Conservation (phyloP, 2,113 vertebrate genomes). For the Cyanoderma ruficeps region DNA sequence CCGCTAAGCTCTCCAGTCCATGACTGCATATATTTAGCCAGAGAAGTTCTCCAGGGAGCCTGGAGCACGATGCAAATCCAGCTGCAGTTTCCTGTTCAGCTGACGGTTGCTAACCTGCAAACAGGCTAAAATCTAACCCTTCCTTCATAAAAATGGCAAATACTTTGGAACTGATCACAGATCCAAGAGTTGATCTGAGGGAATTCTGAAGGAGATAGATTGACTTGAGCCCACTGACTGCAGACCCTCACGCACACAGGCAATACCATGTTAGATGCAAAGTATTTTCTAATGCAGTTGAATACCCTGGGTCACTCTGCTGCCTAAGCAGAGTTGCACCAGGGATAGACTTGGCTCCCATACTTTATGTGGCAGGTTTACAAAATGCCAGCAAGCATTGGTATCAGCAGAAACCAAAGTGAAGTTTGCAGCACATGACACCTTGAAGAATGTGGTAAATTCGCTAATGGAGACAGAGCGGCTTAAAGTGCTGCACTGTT, state of each 20-base stretch:
- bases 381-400: neutral
- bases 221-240: neutral
- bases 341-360: neutral
- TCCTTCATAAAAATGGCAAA: neutral
- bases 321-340: neutral
- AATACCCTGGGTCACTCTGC: neutral
- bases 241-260: neutral
- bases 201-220: neutral
- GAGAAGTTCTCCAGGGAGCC: neutral
- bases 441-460: slow-evolving; percentile 39
- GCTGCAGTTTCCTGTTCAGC: neutral
- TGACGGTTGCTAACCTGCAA: fast-evolving
- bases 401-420: neutral
- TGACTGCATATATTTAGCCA: neutral
- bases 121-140: neutral
- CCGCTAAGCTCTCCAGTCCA: neutral
- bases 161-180: neutral
- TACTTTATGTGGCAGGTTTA: neutral
- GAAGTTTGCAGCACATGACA: slow-evolving; percentile 26
- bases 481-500: neutral
- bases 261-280: fast-evolving
- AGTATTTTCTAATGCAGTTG: neutral
- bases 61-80: neutral
- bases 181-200: neutral
- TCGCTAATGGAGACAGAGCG: neutral